Base-by-base conservation (phyloP, 2,888 invertebrate genomes). In the Acholoe squamosa region DNA sequence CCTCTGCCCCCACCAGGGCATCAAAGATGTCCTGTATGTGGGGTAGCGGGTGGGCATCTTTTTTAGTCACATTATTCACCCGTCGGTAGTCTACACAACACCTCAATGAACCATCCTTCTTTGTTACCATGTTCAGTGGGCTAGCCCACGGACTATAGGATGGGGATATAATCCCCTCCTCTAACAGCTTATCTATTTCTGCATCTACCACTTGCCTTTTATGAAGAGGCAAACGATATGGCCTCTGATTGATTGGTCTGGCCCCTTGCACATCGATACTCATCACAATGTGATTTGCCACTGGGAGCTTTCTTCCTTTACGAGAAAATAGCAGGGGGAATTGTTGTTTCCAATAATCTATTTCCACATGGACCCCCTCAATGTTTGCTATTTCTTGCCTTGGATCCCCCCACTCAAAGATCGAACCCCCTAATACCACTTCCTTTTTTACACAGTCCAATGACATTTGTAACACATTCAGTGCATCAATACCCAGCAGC, bases 11-110 rank as follows among this genome's bases (percentile, higher is more conserved):
- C 16, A 10, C n/a, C 25, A 71, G 25, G 12, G 71, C 16, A 71
- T 71, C 71, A 25, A 71, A 71, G 7, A 71, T 71, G n/a, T 71
- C 71, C 25, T n/a, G 71, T 10, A 71, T 71, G 16, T 71, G 12
- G 7, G 71, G 71, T 10, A 71, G 12, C 71, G 71, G 71, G n/a
- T 71, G 25, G 16, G 71, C 71, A 71, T 71, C 71, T n/a, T 71
- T 71, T 25, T 71, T 71, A 10, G 16, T 19, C 16, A 71, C 12
- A n/a, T 25, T 71, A n/a, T 71, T 71, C 7, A 71, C 22, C n/a
- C 25, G 12, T 16, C 71, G 71, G 25, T 71, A 71, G 71, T 71
- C 71, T 10, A 25, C 71, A 71, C 71, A 71, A 16, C 16, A 16
- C 71, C 71, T 71, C n/a, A 71, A 10, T n/a, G 16, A 12, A n/a